phyloP scores from a whole-genome alignment of 2,797 vertebrate species.

The Oreochromis grahami region DNA sequence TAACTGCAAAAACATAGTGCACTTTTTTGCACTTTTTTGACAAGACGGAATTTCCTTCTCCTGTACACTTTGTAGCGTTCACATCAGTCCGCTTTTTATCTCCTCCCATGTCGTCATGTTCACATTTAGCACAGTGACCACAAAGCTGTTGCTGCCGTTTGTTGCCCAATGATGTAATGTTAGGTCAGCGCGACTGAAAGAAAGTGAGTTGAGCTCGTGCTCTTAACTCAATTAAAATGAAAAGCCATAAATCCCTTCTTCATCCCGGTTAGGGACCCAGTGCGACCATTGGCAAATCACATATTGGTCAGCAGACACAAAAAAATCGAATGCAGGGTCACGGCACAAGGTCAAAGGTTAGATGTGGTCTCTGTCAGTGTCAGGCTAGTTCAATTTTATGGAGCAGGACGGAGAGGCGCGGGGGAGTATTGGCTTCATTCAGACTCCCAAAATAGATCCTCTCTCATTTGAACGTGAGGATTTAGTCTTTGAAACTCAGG shows the following conservation, averaged over 20 bases:
- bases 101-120: conserved; percentile 53
- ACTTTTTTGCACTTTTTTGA: neutral
- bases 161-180: conserved; percentile 64
- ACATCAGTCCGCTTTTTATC: conserved; percentile 41
- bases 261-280: conserved; percentile 70
- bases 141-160: conserved; percentile 50
- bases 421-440: conserved; percentile 63
- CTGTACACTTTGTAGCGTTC: conserved; percentile 18
- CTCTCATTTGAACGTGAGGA: conserved; percentile 54
- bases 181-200: conserved; percentile 40
- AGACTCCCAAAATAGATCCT: conserved; percentile 43
- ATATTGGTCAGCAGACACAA: conserved; percentile 80
- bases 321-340: conserved; percentile 82
- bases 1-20: neutral
- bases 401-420: conserved; percentile 31
- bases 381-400: conserved; percentile 73
- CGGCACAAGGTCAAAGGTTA: conserved; percentile 82
- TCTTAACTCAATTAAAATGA: conserved; percentile 81
- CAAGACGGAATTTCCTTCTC: conserved; percentile 5
- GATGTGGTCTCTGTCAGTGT: conserved; percentile 80
- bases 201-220: conserved; percentile 62
- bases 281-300: conserved; percentile 75
- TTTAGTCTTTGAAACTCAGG: conserved; percentile 30
- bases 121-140: conserved; percentile 56
- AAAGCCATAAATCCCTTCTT: conserved; percentile 85